Evolutionary conservation across 1,140 invertebrate species (phyloP).

Genomic region (Hylaeus anthracinus): DNA sequence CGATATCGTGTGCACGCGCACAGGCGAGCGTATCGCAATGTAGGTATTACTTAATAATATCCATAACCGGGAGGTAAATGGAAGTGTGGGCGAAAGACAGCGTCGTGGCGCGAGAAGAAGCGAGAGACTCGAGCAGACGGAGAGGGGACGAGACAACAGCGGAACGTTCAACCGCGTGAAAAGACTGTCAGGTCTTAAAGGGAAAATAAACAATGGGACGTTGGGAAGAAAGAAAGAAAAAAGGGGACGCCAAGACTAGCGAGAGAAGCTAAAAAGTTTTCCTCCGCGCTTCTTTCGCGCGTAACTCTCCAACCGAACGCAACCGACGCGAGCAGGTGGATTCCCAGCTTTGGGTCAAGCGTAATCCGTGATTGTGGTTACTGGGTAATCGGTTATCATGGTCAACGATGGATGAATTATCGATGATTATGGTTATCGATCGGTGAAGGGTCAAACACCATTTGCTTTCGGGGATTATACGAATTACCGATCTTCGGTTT

Average conservation of each 20-base stretch:
- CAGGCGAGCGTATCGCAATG: constrained; percentile 41
- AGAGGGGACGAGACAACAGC: constrained; percentile 11
- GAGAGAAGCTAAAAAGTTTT: background rate
- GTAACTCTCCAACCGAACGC: too few species aligned
- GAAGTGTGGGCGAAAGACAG: constrained; percentile 55
- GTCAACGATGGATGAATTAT: too few species aligned
- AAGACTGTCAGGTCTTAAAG: background rate
- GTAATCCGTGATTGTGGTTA: too few species aligned
- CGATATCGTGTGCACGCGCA: constrained; percentile 11
- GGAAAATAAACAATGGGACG: constrained; percentile 26
- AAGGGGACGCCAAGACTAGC: background rate
- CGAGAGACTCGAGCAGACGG: constrained; percentile 22
- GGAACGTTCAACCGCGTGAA: constrained; percentile 25
- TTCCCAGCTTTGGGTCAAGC: too few species aligned
- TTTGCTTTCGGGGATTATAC: too few species aligned
- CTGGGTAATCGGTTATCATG: too few species aligned
- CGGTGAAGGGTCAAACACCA: too few species aligned
- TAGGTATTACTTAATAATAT: constrained; percentile 78
- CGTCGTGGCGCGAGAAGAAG: constrained; percentile 22
- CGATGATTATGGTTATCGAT: too few species aligned
- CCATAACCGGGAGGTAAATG: constrained; percentile 72
- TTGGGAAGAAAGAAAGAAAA: background rate
- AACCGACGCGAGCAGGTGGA: too few species aligned
- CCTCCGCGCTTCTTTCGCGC: too few species aligned
- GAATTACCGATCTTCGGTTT: too few species aligned